Base-by-base conservation (phyloP, 1,140 invertebrate genomes). In the Aphis gossypii region DNA sequence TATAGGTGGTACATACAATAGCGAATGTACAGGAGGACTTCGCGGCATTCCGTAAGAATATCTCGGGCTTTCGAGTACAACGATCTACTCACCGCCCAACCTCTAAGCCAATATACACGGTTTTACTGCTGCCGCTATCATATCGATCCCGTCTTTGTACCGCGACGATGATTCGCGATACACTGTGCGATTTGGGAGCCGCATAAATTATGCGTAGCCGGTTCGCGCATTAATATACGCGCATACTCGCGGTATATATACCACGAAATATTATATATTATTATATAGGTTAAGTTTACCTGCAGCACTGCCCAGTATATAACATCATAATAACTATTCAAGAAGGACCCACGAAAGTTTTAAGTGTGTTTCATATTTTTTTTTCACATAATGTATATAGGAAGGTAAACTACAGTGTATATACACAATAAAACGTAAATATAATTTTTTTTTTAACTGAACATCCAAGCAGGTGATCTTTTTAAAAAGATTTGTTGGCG, bases 141-240 rank as follows among this genome's bases (percentile, higher is more conserved):
- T 76, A 76, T 76, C 60, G 60, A 76, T 76, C 60, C n/a, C n/a
- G 60, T 76, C 60, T 76, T 76, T n/a, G 60, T 76, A 18, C 60
- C 60, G 60, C 60, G 60, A n/a, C 60, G 60, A 14, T 1, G 60
- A n/a, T 76, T 76, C 30, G 60, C 5, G 30, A 76, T n/a, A n/a
- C 60, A 30, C 60, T 4, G 60, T n/a, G n/a, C 60, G 60, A 76
- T 14, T 76, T 14, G 30, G 60, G 11, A 76, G n/a, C 60, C 30
- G n/a, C 60, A 76, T 76, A 76, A 76, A 76, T 76, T 76, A 76
- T 76, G 60, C 30, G 30, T 76, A 35, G 11, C 30, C 60, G 60
- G 60, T 76, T 76, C 60, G 30, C 30, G 60, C 30, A 76, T 76
- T 76, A n/a, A 76, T 76, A 76, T n/a, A n/a, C 60, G 60, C 60